Percentiles rank a stretch among this genome's conserved stretches.
Evolutionary conservation across 2,113 vertebrate species (phyloP).

Genomic region (Takifugu bimaculatus): DNA sequence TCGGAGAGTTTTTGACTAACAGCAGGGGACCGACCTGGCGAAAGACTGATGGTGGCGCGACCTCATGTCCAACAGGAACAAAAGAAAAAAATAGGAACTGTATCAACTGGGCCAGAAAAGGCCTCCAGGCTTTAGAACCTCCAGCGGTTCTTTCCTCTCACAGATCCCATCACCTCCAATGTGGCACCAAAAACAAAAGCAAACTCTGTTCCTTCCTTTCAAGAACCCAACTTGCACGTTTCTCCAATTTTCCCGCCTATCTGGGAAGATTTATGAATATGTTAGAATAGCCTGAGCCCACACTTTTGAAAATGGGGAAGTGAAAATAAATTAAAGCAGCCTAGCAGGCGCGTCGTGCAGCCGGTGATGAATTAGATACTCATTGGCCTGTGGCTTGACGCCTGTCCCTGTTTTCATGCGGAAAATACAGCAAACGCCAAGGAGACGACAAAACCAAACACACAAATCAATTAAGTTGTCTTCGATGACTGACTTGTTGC

Average conservation of each 20-base stretch:
- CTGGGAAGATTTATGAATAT: slow-evolving; percentile 80
- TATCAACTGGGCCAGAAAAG: slow-evolving; percentile 11
- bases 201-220: slow-evolving; percentile 45
- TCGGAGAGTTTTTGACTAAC: too few relatives aligned
- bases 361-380: slow-evolving; percentile 77
- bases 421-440: slow-evolving; percentile 45
- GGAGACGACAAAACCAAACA: slow-evolving; percentile 51
- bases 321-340: slow-evolving; percentile 79
- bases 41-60: slow-evolving; percentile 1
- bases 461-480: slow-evolving; percentile 52
- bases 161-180: slow-evolving; percentile 53
- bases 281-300: slow-evolving; percentile 80
- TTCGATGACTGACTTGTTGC: slow-evolving; percentile 48
- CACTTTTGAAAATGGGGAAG: slow-evolving; percentile 79
- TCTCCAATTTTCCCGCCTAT: slow-evolving; percentile 64
- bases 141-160: slow-evolving; percentile 41
- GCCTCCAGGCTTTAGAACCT: slow-evolving; percentile 15
- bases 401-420: slow-evolving; percentile 47
- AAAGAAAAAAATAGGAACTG: slow-evolving; percentile 15
- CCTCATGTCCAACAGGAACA: slow-evolving; percentile 22
- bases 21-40: too few relatives aligned
- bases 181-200: slow-evolving; percentile 65
- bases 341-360: slow-evolving; percentile 73
- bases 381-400: slow-evolving; percentile 66
- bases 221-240: slow-evolving; percentile 17